Evolutionary conservation across 2,888 invertebrate genomes (phyloP).

Genomic region (Lymantria monacha): DNA sequence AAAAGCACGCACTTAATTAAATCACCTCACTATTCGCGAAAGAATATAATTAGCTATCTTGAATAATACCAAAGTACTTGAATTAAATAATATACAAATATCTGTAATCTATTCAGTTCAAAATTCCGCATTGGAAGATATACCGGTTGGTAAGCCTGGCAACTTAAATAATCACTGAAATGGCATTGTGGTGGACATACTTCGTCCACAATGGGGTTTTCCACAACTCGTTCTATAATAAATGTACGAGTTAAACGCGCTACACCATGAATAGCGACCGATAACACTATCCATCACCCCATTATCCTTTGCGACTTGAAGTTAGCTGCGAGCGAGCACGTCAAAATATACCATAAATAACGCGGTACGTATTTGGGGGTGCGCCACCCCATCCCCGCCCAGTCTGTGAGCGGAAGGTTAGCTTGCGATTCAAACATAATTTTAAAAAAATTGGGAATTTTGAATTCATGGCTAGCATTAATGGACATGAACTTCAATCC

Average conservation of each 20-base stretch:
- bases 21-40: conserved; percentile 39
- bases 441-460: conserved; percentile 36
- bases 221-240: conserved; percentile 57
- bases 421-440: conserved; percentile 45
- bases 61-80: conserved; percentile 13
- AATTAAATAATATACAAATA: conserved; percentile 19
- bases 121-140: conserved; percentile 47
- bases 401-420: conserved; percentile 46
- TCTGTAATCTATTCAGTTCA: conserved; percentile 31
- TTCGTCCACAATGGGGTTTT: conserved; percentile 50
- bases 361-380: conserved; percentile 61
- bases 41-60: conserved; percentile 26
- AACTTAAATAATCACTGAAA: conserved; percentile 39
- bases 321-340: conserved; percentile 73
- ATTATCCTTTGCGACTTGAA: conserved; percentile 73
- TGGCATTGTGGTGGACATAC: conserved; percentile 41
- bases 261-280: conserved; percentile 73
- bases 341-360: conserved; percentile 82
- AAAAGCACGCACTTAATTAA: conserved; percentile 5
- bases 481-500: conserved; percentile 44
- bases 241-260: conserved; percentile 59
- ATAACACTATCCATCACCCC: conserved; percentile 81
- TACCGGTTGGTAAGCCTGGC: conserved; percentile 44
- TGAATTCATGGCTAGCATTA: conserved; percentile 43
- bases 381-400: conserved; percentile 54